Base-by-base conservation (phyloP, 2,113 vertebrate genomes). In the Melanostigma gelatinosum region DNA sequence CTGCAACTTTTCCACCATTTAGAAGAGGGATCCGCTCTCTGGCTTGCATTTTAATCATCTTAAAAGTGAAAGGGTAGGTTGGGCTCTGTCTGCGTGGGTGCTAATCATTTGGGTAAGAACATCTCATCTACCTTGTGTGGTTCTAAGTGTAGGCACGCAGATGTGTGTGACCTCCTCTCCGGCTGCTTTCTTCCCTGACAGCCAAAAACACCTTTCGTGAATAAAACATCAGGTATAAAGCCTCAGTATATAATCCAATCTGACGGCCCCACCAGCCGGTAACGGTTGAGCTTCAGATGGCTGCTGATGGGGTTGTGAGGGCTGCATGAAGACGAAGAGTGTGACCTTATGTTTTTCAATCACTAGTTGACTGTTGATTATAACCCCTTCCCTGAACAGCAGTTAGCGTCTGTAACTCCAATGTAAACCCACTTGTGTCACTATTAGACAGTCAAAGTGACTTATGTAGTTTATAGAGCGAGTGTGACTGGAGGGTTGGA, bases 171-270 rank as follows among this genome's bases (percentile, higher is more conserved):
- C 44, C 62, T 40, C 79, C 44, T 79, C 78, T 79, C 40, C 22
- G 11, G 38, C 40, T 62, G 13, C 22, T 68, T 86, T 82, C 81
- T 77, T 87, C 34, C 72, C 75, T 89, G 89, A 90, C 88, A 89
- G 79, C 76, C 77, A 80, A 88, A 89, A 87, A 91, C 91, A 92
- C 85, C 87, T 90, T 81, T 76, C 63, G 60, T 91, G 90, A 92
- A 93, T 92, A 93, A 93, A 93, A 90, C 86, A 93, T 92, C 32
- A 65, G 24, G 52, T 79, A 20, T 82, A 85, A 88, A 79, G 64
- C 80, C 72, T 68, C 13, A 1, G 58, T 32, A 69, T 60, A 72
- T 91, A 87, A 93, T 81, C 57, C n/a, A 61, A 79, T 44, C 61
- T 91, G 91, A 93, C 65, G 40, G 77, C 76, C 38, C 57, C 44